Evolutionary conservation across 2,888 invertebrate species (phyloP).

Genomic region (Eupithecia subumbrata): DNA sequence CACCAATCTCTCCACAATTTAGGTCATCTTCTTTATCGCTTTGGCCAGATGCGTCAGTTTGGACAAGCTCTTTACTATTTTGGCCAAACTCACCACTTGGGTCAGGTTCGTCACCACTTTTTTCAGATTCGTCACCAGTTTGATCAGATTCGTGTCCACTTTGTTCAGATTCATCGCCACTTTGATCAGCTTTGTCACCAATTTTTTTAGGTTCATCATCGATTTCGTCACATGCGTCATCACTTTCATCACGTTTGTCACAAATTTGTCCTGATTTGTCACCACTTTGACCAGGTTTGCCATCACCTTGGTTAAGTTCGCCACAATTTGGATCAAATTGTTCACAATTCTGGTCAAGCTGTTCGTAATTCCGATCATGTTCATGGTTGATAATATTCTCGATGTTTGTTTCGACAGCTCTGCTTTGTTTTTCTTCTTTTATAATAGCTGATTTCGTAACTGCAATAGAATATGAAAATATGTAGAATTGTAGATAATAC

Average conservation of each 20-base stretch:
- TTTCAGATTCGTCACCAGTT: no score
- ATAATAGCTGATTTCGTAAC: background rate
- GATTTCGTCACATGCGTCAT: background rate
- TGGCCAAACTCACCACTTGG: no score
- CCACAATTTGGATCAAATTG: background rate
- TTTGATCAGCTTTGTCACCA: background rate
- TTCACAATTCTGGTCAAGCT: background rate
- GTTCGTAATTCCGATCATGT: background rate
- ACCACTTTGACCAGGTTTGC: no score
- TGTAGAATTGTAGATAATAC: no score
- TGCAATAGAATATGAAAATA: background rate
- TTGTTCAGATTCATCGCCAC: background rate
- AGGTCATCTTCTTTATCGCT: background rate
- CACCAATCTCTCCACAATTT: background rate
- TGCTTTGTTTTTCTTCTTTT: background rate
- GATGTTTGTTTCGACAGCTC: background rate
- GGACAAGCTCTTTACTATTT: background rate
- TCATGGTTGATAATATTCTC: background rate
- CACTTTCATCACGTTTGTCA: background rate
- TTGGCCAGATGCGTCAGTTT: background rate
- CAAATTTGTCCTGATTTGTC: no score
- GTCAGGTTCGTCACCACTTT: background rate
- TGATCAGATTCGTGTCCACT: background rate
- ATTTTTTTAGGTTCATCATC: background rate
- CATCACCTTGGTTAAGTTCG: background rate